These are phyloP conservation scores for Amphiduros pacificus DNA, from an alignment of 2,888 invertebrate genomes.

Conservation along the genomic window DNA sequence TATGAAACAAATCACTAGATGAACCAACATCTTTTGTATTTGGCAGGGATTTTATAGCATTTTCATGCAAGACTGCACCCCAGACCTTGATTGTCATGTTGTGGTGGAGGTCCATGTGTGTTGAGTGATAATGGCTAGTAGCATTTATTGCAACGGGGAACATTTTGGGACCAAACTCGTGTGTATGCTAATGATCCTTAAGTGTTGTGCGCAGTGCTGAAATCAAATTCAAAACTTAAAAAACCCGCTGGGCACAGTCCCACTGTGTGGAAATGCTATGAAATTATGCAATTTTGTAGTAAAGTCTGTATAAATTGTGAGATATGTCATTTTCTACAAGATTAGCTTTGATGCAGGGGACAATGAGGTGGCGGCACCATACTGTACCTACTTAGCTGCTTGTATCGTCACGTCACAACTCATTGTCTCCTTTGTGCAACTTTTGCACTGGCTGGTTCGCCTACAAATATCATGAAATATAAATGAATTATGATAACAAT, in stretches of 20 bases:
- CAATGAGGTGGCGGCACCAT: no score
- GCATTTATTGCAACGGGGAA: conserved; percentile 8
- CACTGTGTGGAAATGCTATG: conserved; percentile 15
- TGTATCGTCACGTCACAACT: no score
- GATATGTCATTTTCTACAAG: conserved; percentile 19
- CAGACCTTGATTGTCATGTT: no score
- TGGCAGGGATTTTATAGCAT: conserved; percentile 15
- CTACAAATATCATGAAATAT: no score
- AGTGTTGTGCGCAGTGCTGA: no score
- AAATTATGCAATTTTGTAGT: conserved; percentile 16
- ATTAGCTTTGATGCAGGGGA: no score
- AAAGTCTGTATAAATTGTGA: conserved; percentile 18
- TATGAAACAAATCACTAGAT: no score
- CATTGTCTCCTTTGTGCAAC: no score
- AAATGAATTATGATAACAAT: no score
- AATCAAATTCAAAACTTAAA: no score
- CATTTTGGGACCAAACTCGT: conserved; percentile 15
- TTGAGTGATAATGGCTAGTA: background rate
- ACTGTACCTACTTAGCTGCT: no score
- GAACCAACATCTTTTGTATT: conserved; percentile 13
- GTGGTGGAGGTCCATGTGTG: background rate
- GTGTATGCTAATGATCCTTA: conserved; percentile 9
- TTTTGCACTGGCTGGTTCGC: no score
- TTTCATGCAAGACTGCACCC: conserved; percentile 17
- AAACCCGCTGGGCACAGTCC: conserved; percentile 13